These are phyloP conservation scores for Chironomus tepperi DNA, from an alignment of 1,140 invertebrate species.

Conservation along the genomic window DNA sequence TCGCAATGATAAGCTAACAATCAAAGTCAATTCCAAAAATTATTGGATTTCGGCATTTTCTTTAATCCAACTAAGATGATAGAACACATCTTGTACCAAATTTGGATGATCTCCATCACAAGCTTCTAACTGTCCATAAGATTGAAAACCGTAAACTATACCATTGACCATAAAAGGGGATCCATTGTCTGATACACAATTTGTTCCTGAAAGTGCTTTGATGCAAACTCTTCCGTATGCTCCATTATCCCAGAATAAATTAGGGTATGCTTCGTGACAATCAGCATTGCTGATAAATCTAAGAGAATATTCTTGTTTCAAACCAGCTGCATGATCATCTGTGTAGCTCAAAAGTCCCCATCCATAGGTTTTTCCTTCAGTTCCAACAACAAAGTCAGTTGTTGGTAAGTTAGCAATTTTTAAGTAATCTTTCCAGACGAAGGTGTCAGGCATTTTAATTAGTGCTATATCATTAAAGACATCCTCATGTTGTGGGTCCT, in stretches of 20 bases:
- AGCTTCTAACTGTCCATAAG: background rate
- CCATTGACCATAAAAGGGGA: background rate
- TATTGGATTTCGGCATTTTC: background rate
- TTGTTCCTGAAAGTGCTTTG: background rate
- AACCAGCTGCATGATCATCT: background rate
- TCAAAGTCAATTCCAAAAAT: too few relatives aligned
- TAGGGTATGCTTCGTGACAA: background rate
- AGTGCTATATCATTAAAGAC: conserved; percentile 1
- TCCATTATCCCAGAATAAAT: background rate
- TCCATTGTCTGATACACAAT: background rate
- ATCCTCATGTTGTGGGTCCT: background rate
- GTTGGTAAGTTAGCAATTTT: background rate
- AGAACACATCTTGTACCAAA: background rate
- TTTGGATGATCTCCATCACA: background rate
- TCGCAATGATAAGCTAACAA: too few relatives aligned
- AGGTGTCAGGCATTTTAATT: background rate
- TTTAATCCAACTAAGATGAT: background rate
- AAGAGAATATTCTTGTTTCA: background rate
- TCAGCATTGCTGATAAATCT: background rate
- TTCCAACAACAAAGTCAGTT: background rate
- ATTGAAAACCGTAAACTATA: background rate
- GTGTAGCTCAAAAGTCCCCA: background rate
- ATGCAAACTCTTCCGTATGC: background rate
- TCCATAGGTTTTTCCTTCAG: background rate
- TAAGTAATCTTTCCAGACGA: background rate